Percentiles rank a stretch among this genome's conserved stretches.
phyloP scores from a whole-genome alignment of 2,888 invertebrate species.

The Clusia tigrina region DNA sequence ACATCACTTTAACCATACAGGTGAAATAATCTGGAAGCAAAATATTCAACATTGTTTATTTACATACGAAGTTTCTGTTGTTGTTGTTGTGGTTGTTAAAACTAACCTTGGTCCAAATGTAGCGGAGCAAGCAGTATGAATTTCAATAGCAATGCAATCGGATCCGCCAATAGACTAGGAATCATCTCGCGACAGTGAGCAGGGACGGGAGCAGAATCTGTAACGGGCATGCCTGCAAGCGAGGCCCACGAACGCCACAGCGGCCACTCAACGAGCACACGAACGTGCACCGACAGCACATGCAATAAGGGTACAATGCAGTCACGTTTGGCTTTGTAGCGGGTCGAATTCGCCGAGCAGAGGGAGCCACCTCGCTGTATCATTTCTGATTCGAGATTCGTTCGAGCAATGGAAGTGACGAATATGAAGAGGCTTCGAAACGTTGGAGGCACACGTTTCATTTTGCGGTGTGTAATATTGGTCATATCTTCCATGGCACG shows the following conservation, averaged over 20 bases:
- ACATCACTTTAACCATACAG: constrained; percentile 85
- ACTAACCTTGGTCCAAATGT: constrained; percentile 83
- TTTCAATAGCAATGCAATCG: constrained; percentile 84
- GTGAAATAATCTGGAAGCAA: constrained; percentile 81
- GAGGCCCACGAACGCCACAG: constrained; percentile 66
- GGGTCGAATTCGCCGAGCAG: constrained; percentile 68
- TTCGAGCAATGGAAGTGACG: constrained; percentile 87
- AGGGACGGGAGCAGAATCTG: constrained; percentile 58
- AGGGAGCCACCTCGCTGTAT: constrained; percentile 88
- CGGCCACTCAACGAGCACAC: constrained; percentile 73
- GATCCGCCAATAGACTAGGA: constrained; percentile 87
- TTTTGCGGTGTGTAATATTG: constrained; percentile 82
- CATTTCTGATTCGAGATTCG: constrained; percentile 91
- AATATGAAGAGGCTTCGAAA: constrained; percentile 84
- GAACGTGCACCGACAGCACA: constrained; percentile 85
- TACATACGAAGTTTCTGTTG: not conserved
- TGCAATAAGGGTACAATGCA: constrained; percentile 89
- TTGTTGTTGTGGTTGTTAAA: too few relatives aligned
- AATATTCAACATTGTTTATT: not conserved
- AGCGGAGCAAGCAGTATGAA: constrained; percentile 85
- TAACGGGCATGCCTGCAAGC: constrained; percentile 60
- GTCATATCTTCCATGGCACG: constrained; percentile 96
- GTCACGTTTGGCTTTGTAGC: constrained; percentile 79
- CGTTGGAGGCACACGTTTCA: constrained; percentile 73
- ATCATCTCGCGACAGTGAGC: constrained; percentile 67